Base-by-base conservation (phyloP, 2,113 vertebrate genomes). In the Pedetes capensis region DNA sequence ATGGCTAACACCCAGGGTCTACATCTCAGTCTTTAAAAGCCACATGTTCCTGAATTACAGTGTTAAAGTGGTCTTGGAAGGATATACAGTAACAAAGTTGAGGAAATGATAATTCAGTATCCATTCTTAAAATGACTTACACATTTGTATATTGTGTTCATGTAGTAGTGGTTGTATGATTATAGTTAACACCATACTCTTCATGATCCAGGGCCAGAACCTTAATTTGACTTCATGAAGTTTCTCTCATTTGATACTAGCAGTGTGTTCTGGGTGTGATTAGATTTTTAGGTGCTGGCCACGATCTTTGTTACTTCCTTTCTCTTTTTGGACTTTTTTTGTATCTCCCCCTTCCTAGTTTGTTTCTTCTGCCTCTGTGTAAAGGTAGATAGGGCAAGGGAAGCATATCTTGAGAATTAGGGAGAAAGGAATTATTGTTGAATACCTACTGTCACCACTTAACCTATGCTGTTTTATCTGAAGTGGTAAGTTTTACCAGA, bases 21-120 rank as follows among this genome's bases (percentile, higher is more conserved):
- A 29, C 51, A 27, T 55, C 14, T 78, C 34, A 47, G 75, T 69
- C 61, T 68, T 42, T 92, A 49, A 91, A 93, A 94, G 78, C 88
- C 27, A 57, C 47, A 94, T 49, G 18, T 92, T 94, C 76, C 89
- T 89, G 66, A 76, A 17, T 94, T 96, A 55, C 37, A 72, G 75
- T 82, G 87, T 92, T 95, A 89, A 84, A 13, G 6, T 74, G 42
- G 6, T 13, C 34, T 81, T 59, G 44, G 76, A 95, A 49, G 29
- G 37, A 59, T 66, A 61, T 37, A 63, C n/a, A 39, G 42, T 76
- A 49, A 14, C 29, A 29, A 42, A 53, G 42, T 23, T 57, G 63
- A 88, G 72, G 91, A 95, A 66, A 51, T 29, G 23, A 11, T 42
- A 63, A 49, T 44, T 95, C 44, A 64, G 27, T 51, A 18, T 55